Percentiles rank a stretch among this genome's conserved stretches.
Conservation (phyloP, 2,113 vertebrate genomes). For the Nipponia nippon region DNA sequence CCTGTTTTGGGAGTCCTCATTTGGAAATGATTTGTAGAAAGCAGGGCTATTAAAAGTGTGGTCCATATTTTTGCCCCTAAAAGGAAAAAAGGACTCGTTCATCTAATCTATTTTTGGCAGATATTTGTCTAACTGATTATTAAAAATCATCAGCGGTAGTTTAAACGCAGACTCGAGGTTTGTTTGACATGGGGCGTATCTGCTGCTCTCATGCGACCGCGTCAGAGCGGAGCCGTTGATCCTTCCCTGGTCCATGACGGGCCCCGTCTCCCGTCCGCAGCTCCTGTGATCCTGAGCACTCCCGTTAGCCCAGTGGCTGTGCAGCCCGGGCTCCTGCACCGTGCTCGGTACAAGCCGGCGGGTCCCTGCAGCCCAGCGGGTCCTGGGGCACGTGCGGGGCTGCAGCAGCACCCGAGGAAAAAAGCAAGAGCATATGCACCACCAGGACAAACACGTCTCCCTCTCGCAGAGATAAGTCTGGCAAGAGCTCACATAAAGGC, state of each 20-base stretch:
- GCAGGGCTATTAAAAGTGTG: background rate
- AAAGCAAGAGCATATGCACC: slow-evolving; percentile 5
- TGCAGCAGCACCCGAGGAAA: background rate
- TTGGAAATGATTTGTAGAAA: background rate
- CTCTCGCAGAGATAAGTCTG: background rate
- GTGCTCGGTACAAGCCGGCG: rapidly evolving
- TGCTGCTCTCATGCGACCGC: rapidly evolving
- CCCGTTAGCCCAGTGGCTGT: rapidly evolving
- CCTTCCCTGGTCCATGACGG: rapidly evolving
- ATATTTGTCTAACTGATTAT: background rate
- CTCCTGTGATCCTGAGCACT: rapidly evolving
- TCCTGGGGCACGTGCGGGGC: background rate
- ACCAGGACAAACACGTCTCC: slow-evolving; percentile 36
- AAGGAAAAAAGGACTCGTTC: background rate
- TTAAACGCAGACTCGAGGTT: background rate
- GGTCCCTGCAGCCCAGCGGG: background rate
- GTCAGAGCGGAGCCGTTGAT: rapidly evolving
- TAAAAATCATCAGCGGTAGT: background rate
- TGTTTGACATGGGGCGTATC: rapidly evolving
- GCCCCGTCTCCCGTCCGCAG: rapidly evolving
- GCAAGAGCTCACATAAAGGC: background rate
- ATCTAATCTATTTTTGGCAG: background rate
- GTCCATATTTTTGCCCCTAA: rapidly evolving
- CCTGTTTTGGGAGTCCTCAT: background rate
- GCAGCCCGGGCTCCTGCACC: rapidly evolving